These are phyloP conservation scores for Callionymus lyra DNA, from an alignment of 2,113 vertebrate species.

Conservation along the genomic window DNA sequence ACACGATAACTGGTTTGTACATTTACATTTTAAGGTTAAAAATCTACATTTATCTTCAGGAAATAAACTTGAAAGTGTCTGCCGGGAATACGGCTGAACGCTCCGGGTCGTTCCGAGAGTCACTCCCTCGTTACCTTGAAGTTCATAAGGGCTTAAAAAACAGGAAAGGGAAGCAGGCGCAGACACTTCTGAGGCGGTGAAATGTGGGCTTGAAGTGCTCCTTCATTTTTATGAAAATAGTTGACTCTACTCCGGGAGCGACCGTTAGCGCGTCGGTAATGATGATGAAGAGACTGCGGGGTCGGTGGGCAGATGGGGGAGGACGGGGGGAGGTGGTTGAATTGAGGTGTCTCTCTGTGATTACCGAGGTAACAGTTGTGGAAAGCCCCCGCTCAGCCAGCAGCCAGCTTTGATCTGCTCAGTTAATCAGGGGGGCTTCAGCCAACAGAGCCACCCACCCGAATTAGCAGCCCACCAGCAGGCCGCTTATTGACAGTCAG, in stretches of 20 bases:
- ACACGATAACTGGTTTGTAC: too few species aligned
- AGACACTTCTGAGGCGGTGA: neutral
- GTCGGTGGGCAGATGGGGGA: slow-evolving; percentile 14
- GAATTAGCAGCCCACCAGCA: slow-evolving; percentile 16
- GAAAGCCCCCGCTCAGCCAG: slow-evolving; percentile 34
- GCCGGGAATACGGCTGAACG: too few species aligned
- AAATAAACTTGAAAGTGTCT: too few species aligned
- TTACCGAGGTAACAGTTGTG: slow-evolving; percentile 41
- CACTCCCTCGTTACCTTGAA: slow-evolving; percentile 2
- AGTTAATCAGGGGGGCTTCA: slow-evolving; percentile 31
- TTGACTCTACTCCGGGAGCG: slow-evolving; percentile 31
- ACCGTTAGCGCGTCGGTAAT: slow-evolving; percentile 53
- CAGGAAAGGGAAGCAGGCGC: slow-evolving; percentile 18
- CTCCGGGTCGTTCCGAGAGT: slow-evolving; percentile 1
- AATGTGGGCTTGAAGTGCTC: slow-evolving; percentile 30
- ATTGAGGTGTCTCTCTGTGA: slow-evolving; percentile 49
- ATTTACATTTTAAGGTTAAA: too few species aligned
- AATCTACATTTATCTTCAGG: too few species aligned
- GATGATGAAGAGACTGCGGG: slow-evolving; percentile 52
- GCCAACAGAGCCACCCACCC: slow-evolving; percentile 44
- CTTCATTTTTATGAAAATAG: slow-evolving; percentile 38
- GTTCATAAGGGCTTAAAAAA: slow-evolving; percentile 6
- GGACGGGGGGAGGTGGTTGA: slow-evolving; percentile 13
- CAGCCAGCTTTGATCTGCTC: slow-evolving; percentile 44
- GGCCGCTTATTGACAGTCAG: slow-evolving; percentile 17